Evolutionary conservation across 2,113 vertebrate species (phyloP), one percentile per base, ranked within the genome.

Genomic region (Oenanthe oenanthe): DNA sequence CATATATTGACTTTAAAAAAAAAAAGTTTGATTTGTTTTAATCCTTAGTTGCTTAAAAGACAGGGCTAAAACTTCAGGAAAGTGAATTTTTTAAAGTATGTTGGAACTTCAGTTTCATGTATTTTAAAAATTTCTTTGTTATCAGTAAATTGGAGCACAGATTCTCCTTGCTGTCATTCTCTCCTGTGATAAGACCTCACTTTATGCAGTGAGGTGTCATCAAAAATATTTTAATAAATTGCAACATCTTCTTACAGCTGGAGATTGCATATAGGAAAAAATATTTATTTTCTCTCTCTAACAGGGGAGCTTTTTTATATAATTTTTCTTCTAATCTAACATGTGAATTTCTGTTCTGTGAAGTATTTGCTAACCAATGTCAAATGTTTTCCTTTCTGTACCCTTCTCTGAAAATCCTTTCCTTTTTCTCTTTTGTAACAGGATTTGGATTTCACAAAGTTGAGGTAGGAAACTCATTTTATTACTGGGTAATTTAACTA

Each of bases 381-480:
- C 12, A 62, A 45, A 85, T 47, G 8, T 54, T 36, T 86, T 88
- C 8, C 17, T 24, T 22, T 89, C 12, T 65, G 6, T 18, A 29
- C 40, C 9, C 28, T 51, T 70, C 22, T 74, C 83, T 92, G n/a
- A 97, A 82, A 92, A 78, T 53, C 4, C 5, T 51, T 95, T 87
- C 48, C 40, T 90, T 60, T 96, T 19, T 92, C 21, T 86, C 10
- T 82, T 89, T 91, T 82, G 17, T 67, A 76, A 94, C 91, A 97
- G 97, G 95, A 92, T 42, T 51, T 92, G 91, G 84, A 93, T 85
- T 95, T 95, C 67, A 91, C 70, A 53, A 96, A 88, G 93, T 94
- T 97, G 96, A 97, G 97, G 97, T 97, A 97, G 73, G 95, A 97
- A 76, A 61, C 17, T 36, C 4, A 67, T 82, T 83, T 84, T 70